Evolutionary conservation across 37 sponge, comb jelly and placozoan species (phyloP).

Genomic region (Axinella damicornis): DNA sequence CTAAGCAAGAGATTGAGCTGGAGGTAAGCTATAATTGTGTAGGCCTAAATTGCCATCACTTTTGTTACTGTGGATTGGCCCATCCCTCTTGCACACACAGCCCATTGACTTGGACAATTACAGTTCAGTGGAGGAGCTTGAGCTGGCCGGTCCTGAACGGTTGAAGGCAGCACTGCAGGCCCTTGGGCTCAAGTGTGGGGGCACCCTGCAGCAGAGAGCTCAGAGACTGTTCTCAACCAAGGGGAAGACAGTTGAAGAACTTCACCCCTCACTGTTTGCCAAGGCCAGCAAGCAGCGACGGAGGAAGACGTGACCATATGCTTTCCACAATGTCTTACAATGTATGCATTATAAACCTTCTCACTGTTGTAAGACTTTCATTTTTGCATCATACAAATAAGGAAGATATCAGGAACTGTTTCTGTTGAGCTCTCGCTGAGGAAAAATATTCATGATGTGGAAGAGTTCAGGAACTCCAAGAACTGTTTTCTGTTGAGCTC

Average conservation of each 20-base stretch:
- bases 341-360: too few relatives aligned
- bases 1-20: too few relatives aligned
- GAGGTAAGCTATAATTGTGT: too few relatives aligned
- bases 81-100: not conserved
- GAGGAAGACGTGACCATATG: constrained; percentile 3
- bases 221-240: constrained; percentile 82
- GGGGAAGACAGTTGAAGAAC: constrained; percentile 57
- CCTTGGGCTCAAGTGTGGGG: constrained; percentile 96
- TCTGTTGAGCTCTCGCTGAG: not conserved
- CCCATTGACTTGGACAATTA: constrained; percentile 46
- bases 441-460: not conserved
- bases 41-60: too few relatives aligned
- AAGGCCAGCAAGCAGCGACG: constrained; percentile 37
- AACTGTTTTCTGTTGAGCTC: constrained; percentile 66
- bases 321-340: not conserved
- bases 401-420: not conserved
- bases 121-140: constrained; percentile 61
- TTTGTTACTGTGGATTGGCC: too few relatives aligned
- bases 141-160: constrained; percentile 62
- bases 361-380: too few relatives aligned
- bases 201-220: constrained; percentile 81
- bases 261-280: constrained; percentile 78
- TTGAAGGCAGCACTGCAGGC: constrained; percentile 68
- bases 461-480: constrained; percentile 57
- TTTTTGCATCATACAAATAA: too few relatives aligned